phyloP scores from a whole-genome alignment of 2,888 invertebrate species.

The Amphipoea lucens region DNA sequence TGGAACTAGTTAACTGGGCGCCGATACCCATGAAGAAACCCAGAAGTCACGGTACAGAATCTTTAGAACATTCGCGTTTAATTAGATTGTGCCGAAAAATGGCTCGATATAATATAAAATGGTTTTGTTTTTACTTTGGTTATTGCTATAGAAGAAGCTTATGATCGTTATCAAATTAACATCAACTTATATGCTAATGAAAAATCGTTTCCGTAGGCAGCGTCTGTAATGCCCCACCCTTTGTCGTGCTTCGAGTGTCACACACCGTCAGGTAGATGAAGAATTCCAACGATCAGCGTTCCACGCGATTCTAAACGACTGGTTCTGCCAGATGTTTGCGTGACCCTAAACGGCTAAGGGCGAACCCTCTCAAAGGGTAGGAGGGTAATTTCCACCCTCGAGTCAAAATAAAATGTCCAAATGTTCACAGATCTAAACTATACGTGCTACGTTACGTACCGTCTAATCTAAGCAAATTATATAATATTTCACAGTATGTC shows the following conservation, averaged over 20 bases:
- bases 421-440: conserved; percentile 50
- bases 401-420: conserved; percentile 29
- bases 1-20: conserved; percentile 1
- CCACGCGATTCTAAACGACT: background rate
- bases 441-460: conserved; percentile 63
- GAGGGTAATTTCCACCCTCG: conserved; percentile 5
- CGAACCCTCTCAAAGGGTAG: background rate
- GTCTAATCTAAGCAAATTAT: conserved; percentile 54
- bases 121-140: conserved; percentile 40
- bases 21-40: conserved; percentile 30
- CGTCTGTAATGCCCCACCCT: background rate
- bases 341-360: background rate
- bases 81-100: background rate
- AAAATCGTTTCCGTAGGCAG: conserved; percentile 23
- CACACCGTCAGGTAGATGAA: background rate
- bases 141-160: conserved; percentile 15
- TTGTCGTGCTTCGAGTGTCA: background rate
- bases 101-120: conserved; percentile 10
- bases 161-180: conserved; percentile 15
- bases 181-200: conserved; percentile 16
- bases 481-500: conserved; percentile 21
- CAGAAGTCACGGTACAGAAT: background rate
- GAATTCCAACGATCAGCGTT: background rate
- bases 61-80: conserved; percentile 38
- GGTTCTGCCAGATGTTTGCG: conserved; percentile 8